Evolutionary conservation across 2,888 invertebrate species (phyloP).

Genomic region (Scaptomyza caliginosa): DNA sequence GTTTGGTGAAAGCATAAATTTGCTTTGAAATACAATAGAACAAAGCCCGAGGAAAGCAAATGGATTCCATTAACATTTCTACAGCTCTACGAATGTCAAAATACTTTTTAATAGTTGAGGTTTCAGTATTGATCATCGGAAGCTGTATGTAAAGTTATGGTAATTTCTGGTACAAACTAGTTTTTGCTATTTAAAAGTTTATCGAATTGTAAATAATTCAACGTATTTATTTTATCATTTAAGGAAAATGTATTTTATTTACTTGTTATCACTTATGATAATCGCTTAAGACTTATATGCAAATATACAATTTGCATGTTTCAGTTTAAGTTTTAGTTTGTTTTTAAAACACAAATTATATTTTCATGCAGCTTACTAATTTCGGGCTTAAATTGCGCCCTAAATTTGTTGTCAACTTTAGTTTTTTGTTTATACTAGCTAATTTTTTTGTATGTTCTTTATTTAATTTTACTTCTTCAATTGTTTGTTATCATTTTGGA

Average conservation of each 20-base stretch:
- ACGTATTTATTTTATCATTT: slow-evolving; percentile 18
- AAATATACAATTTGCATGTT: slow-evolving; percentile 43
- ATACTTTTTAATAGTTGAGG: slow-evolving; percentile 1
- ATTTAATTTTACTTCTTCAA: slow-evolving; percentile 9
- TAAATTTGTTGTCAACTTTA: slow-evolving; percentile 42
- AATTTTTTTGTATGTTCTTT: slow-evolving; percentile 19
- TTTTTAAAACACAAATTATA: slow-evolving; percentile 15
- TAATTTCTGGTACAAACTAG: too few relatives aligned
- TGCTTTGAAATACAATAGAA: not conserved
- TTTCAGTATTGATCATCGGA: not conserved
- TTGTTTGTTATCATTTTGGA: slow-evolving; percentile 22
- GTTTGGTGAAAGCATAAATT: slow-evolving; percentile 12
- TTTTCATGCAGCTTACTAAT: slow-evolving; percentile 4
- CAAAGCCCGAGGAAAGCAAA: not conserved
- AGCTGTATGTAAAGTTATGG: too few relatives aligned
- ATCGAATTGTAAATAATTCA: too few relatives aligned
- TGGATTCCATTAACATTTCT: slow-evolving; percentile 1
- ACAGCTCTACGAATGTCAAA: not conserved
- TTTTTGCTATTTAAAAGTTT: too few relatives aligned
- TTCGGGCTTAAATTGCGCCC: slow-evolving; percentile 24
- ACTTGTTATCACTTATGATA: slow-evolving; percentile 55
- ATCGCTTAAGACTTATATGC: slow-evolving; percentile 57
- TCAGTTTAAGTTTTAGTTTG: slow-evolving; percentile 12
- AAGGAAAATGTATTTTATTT: slow-evolving; percentile 69
- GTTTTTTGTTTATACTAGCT: slow-evolving; percentile 63